Base-by-base conservation (phyloP, 2,888 invertebrate genomes). In the Cyrtodaria siliqua region DNA sequence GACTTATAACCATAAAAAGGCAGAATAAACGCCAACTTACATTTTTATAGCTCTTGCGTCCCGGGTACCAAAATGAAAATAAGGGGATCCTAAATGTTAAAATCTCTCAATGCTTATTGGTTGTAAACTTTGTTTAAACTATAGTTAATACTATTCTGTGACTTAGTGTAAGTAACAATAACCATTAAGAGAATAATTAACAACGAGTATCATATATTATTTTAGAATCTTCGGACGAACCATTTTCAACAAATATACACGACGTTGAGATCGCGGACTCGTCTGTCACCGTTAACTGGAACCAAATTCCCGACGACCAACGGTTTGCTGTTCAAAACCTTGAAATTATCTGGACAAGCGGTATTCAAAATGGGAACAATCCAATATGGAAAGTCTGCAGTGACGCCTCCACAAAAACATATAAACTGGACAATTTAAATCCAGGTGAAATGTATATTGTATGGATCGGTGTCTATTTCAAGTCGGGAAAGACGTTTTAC, bases 341-440 rank as follows among this genome's bases (percentile, higher is more conserved):
- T 12, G 71, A 79, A 38, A 63, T 79, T 24, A 24, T 68, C n/a
- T 79, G 74, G 74, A 50, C 67, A 18, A 16, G 38, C 24, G 55
- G 23, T 14, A 20, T 38, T 14, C 23, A 40, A 16, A 42, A 64
- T 2, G 68, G 57, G 0, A 27, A 40, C 33, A 33, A 33, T 33
- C 33, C 33, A 33, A 33, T 40, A 2, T 67, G 55, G 23, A 73
- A 74, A 64, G 47, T 42, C 14, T 79, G 79, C 50, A 44, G 68
- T 9, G 12, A 40, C 2, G 55, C 29, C 44, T 44, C 57, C 16
- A 14, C 27, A 1, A 47, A 49, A 18, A 3, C 49, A 12, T 70
- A 75, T 42, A 68, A 18, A 9, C 23, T 79, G n/a, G 57, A 60
- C 20, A 59, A 60, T 26, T 40, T 79, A 8, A 16, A 20, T 2